These are phyloP conservation scores for Drosophila nigritarsus DNA, from an alignment of 2,888 invertebrate genomes.

Conservation along the genomic window DNA sequence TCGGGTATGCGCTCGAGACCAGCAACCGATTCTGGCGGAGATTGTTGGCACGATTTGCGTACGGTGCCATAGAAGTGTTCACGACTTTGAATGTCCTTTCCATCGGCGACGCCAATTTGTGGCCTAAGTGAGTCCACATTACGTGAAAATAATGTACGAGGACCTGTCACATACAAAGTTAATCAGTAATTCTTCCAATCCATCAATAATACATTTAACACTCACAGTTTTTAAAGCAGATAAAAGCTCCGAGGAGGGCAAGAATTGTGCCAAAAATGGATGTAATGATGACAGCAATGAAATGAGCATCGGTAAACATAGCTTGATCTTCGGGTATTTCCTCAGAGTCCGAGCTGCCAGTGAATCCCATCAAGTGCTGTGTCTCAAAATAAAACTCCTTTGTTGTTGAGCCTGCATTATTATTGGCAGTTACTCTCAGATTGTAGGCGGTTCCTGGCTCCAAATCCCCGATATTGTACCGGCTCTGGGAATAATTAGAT, in stretches of 20 bases:
- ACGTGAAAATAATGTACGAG: constrained; percentile 75
- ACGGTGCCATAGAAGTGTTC: constrained; percentile 87
- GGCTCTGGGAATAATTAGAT: constrained; percentile 70
- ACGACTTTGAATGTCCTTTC: constrained; percentile 84
- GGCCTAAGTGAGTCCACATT: constrained; percentile 77
- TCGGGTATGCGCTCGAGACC: constrained; percentile 87
- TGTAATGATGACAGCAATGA: constrained; percentile 82
- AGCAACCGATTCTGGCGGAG: constrained; percentile 82
- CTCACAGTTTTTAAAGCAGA: constrained; percentile 87
- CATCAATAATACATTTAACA: constrained; percentile 28
- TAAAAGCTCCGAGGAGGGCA: constrained; percentile 86
- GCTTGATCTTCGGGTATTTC: constrained; percentile 73
- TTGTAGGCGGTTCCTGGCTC: constrained; percentile 86
- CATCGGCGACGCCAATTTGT: constrained; percentile 52
- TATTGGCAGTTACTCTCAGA: constrained; percentile 87
- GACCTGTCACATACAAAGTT: constrained; percentile 61
- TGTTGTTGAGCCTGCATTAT: constrained; percentile 88
- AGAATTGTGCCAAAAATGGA: constrained; percentile 86
- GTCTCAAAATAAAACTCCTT: constrained; percentile 87
- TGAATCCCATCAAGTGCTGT: constrained; percentile 86
- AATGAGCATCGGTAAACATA: constrained; percentile 80
- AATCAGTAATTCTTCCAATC: background rate
- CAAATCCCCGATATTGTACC: constrained; percentile 86
- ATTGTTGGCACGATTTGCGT: constrained; percentile 86
- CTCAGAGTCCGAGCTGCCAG: constrained; percentile 66